Base-by-base conservation (phyloP, 2,797 vertebrate genomes). In the Lithobates pipiens region DNA sequence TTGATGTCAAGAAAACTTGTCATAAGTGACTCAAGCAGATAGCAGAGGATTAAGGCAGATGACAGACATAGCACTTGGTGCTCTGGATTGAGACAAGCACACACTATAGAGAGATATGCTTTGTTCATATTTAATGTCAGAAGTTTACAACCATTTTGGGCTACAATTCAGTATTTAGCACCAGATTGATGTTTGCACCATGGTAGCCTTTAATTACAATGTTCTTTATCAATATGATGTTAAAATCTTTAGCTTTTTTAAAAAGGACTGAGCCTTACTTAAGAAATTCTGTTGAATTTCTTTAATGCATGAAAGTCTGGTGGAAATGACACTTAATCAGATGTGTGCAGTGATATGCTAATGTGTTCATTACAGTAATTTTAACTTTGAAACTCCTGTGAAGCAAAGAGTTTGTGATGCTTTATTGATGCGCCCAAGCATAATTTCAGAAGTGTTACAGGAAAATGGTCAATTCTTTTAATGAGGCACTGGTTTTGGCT, bases 311-410 rank as follows among this genome's bases (percentile, higher is more conserved):
- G 78, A 86, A 82, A 82, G 63, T 86, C 85, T 81, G 73, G 85
- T 77, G 50, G 79, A 86, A 85, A 86, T 82, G 36, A 77, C 77
- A 85, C 79, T 86, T 86, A 86, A 86, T 86, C 61, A 86, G 85
- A 86, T 86, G 79, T 86, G 85, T 82, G 85, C 85, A 76, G 78
- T 82, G 79, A 81, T 86, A 86, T 86, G 85, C 78, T 86, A 86
- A 86, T 81, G 72, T 77, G 34, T 86, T 86, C 85, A 86, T 86
- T 86, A 86, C 78, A 69, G 85, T 82, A 86, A 86, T 86, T 81
- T 81, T 81, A 77, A 86, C 79, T 86, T 86, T 86, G 85, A 82
- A 86, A 82, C 73, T 82, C 73, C 79, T 86, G 85, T 81, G 77
- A 86, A 86, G 84, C 79, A 46, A 77, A 10, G 25, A 74, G 76